Conservation (phyloP, 2,113 vertebrate species). For the Gobiocypris rarus region DNA sequence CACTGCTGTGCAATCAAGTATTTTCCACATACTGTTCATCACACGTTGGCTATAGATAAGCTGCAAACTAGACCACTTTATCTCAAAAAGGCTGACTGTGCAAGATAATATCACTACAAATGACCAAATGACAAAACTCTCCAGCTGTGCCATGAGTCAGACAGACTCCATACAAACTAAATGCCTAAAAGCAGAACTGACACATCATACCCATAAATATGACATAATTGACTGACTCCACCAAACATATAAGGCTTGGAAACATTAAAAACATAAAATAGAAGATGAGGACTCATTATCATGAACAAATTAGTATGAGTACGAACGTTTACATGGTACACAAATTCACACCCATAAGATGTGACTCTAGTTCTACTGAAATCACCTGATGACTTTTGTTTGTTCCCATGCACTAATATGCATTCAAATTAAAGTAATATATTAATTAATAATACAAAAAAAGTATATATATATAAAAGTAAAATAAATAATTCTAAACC, state of each 20-base stretch:
- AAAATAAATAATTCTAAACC: no score
- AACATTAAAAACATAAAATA: background rate
- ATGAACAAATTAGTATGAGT: slow-evolving; percentile 22
- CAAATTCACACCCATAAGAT: background rate
- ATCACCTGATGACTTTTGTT: background rate
- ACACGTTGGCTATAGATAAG: background rate
- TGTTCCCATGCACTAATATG: background rate
- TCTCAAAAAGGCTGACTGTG: background rate
- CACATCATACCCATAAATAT: background rate
- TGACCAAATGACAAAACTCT: background rate
- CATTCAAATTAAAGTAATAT: background rate
- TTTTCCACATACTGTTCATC: background rate
- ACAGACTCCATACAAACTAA: background rate
- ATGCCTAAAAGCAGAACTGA: background rate
- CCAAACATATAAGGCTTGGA: background rate
- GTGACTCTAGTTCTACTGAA: background rate
- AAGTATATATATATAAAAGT: no score
- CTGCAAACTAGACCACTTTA: background rate
- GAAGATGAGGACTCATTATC: background rate
- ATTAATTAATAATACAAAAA: no score
- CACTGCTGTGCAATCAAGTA: background rate
- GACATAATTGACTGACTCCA: no score
- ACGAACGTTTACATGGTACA: slow-evolving; percentile 36
- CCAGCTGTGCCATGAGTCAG: background rate
- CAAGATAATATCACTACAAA: background rate